A percentile compares a stretch with the other conserved stretches of the same genome.
Evolutionary conservation across 2,113 vertebrate genomes (phyloP).

Genomic region (Eulacestoma nigropectus): DNA sequence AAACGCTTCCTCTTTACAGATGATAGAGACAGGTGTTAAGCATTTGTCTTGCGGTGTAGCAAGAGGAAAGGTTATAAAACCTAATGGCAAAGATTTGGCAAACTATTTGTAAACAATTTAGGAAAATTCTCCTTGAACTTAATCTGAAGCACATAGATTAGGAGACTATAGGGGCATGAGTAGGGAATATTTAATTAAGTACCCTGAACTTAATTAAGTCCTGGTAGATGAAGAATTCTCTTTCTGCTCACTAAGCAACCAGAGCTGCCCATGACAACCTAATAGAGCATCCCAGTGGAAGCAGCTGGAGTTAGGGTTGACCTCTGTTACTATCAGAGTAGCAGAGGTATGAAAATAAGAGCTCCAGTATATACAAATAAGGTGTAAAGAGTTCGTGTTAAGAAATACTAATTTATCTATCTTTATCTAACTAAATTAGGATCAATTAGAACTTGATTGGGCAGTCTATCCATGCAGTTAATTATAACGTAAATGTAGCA

Average conservation of each 20-base stretch:
- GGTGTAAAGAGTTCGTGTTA: not conserved
- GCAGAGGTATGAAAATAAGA: not conserved
- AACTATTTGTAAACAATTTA: not conserved
- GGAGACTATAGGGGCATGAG: not conserved
- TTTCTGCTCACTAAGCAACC: not conserved
- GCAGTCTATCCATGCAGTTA: not conserved
- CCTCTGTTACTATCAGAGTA: not conserved
- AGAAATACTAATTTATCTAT: not conserved
- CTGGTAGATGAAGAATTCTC: not conserved
- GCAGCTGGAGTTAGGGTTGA: not conserved
- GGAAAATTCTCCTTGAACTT: not conserved
- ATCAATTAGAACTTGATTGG: not conserved
- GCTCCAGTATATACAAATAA: not conserved
- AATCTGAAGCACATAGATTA: not conserved
- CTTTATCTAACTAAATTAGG: not conserved
- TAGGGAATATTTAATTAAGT: not conserved
- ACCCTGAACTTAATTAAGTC: not conserved
- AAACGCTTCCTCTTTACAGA: not conserved
- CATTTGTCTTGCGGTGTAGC: not conserved
- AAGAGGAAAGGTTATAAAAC: not conserved
- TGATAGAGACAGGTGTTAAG: not conserved
- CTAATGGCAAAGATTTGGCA: not conserved
- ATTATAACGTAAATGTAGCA: not conserved
- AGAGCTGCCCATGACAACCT: not conserved
- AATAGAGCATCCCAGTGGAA: not conserved